Evolutionary conservation across 2,888 invertebrate species (phyloP), one percentile per base, ranked within the genome.

Genomic region (Neria commutata): DNA sequence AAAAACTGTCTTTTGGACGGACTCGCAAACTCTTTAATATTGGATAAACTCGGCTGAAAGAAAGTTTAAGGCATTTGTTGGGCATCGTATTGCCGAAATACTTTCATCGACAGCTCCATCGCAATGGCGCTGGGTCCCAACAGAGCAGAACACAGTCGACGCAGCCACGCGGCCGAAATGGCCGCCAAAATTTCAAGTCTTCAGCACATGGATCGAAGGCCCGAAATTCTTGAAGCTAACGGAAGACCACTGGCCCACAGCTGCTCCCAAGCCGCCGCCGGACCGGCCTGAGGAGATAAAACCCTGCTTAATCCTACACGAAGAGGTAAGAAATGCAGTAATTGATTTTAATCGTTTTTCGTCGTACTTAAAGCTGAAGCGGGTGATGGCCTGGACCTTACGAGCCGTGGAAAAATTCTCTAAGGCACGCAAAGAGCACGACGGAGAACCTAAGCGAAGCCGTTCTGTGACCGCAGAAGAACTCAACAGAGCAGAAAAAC

Each of bases 11-110:
- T 61, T 59, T 16, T 65, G 60, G 62, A 54, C 33, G 3, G 66
- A 64, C 21, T 55, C 55, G 4, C 45, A 37, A 24, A 55, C 58
- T 1, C 10, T 53, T 5, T 19, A 60, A 8, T 25, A 45, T n/a
- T 64, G 59, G 61, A 61, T 60, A 6, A 19, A 45, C 10, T 55
- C 56, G n/a, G 17, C 50, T 1, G 17, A 52, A 29, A 34, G 59
- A 17, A 60, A 25, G 21, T 68, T 49, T 29, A 68, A 67, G 58
- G 58, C 67, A 4, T 73, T 67, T 33, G 68, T 69, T 2, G 64
- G 65, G 1, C 63, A 67, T 51, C 54, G 69, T 14, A 58, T 71
- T 29, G 42, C 42, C 3, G 6, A 3, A 3, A 37, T 37, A 37
- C 37, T 11, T n/a, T 14, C 8, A 5, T 19, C 19, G 17, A 6